Conservation (phyloP, 1,140 invertebrate genomes). For the Lepidurus couesii region DNA sequence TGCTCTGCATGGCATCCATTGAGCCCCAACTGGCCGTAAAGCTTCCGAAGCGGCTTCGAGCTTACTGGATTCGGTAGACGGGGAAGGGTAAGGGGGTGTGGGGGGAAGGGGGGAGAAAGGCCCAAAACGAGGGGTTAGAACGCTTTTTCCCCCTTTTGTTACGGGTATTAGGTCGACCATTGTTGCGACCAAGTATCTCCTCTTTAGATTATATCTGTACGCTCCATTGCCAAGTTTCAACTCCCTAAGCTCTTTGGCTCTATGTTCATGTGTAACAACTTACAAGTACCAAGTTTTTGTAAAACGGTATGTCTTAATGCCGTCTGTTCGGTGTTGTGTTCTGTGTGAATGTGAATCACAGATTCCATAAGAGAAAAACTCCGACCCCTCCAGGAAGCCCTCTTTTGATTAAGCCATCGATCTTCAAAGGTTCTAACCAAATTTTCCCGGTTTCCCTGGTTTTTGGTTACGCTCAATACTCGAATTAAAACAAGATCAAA, state of each 20-base stretch:
- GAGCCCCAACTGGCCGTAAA: not conserved
- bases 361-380: not conserved
- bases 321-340: not conserved
- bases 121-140: not conserved
- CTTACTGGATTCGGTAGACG: not conserved
- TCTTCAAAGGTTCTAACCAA: not conserved
- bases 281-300: conserved; percentile 1
- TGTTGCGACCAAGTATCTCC: conserved; percentile 21
- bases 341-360: not conserved
- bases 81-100: not conserved
- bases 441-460: too few species aligned
- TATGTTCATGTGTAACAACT: not conserved
- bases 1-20: conserved; percentile 14
- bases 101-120: not conserved
- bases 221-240: not conserved
- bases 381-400: not conserved
- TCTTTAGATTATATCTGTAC: not conserved
- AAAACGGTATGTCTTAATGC: not conserved
- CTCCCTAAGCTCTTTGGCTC: not conserved
- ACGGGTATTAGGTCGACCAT: conserved; percentile 3
- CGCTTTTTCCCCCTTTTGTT: conserved; percentile 19
- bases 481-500: too few species aligned
- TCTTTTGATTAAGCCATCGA: not conserved
- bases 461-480: too few species aligned
- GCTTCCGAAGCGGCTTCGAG: conserved; percentile 1